Percentiles rank a stretch among this genome's conserved stretches.
phyloP scores from a whole-genome alignment of 2,888 invertebrate species.

The Cyrtodaria siliqua region DNA sequence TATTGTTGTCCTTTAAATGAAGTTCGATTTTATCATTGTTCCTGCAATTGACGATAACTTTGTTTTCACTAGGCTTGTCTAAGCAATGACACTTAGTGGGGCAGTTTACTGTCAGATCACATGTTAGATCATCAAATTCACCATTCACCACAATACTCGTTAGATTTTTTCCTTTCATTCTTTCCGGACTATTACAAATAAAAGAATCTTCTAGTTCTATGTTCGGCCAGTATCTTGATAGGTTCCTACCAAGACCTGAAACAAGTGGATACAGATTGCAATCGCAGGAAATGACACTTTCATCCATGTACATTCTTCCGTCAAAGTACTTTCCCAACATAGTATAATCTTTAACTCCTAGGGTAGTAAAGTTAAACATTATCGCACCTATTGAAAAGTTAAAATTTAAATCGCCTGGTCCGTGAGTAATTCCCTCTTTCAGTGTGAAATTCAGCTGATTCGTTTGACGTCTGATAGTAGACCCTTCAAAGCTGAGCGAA shows the following conservation, averaged over 20 bases:
- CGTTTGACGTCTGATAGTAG: slow-evolving; percentile 8
- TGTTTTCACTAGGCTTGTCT: slow-evolving; percentile 28
- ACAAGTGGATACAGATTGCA: slow-evolving; percentile 26
- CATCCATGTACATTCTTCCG: neutral
- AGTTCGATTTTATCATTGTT: slow-evolving; percentile 21
- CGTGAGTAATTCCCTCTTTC: slow-evolving; percentile 1
- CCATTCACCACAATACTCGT: neutral
- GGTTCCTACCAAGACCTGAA: neutral
- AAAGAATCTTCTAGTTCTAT: neutral
- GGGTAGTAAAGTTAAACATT: slow-evolving; percentile 21
- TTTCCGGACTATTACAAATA: slow-evolving; percentile 10
- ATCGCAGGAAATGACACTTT: slow-evolving; percentile 11
- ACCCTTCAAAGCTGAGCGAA: slow-evolving; percentile 17
- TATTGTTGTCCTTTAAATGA: slow-evolving; percentile 24
- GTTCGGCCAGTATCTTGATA: slow-evolving; percentile 7
- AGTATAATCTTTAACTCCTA: slow-evolving; percentile 19
- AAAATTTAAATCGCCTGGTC: slow-evolving; percentile 28
- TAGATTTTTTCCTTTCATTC: slow-evolving; percentile 22
- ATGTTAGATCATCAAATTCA: slow-evolving; percentile 24
- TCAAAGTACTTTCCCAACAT: neutral
- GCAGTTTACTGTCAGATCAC: slow-evolving; percentile 31
- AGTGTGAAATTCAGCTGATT: slow-evolving; percentile 5
- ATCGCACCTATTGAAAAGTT: neutral
- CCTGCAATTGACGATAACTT: slow-evolving; percentile 32
- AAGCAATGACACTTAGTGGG: slow-evolving; percentile 29